Conservation (phyloP, 37 sponge, comb jelly and placozoan genomes). For the Spongilla lacustris region DNA sequence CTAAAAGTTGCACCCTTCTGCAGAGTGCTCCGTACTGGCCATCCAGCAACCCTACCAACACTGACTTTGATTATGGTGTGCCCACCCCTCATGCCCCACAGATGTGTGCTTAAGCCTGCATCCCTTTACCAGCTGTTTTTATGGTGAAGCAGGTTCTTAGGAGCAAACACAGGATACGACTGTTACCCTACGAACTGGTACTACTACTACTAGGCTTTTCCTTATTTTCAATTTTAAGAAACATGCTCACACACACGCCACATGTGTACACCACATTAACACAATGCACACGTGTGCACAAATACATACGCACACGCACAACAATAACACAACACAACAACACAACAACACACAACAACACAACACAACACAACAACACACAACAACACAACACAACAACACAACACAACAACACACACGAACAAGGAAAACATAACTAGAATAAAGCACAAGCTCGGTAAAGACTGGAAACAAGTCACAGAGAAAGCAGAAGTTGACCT, state of each 20-base stretch:
- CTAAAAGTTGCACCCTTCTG: not conserved
- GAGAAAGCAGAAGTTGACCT: slow-evolving; percentile 52
- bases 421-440: slow-evolving; percentile 45
- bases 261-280: no score
- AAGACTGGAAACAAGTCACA: slow-evolving; percentile 46
- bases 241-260: no score
- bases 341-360: no score
- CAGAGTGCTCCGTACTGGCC: slow-evolving; percentile 75
- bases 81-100: no score
- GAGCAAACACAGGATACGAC: slow-evolving; percentile 53
- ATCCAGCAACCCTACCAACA: slow-evolving; percentile 44
- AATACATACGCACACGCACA: not conserved
- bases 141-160: slow-evolving; percentile 64
- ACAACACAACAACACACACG: not conserved
- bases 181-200: slow-evolving; percentile 69
- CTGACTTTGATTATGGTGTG: slow-evolving; percentile 68
- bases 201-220: no score
- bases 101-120: no score
- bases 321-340: no score
- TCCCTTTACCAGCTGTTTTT: slow-evolving; percentile 50
- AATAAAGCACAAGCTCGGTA: slow-evolving; percentile 51
- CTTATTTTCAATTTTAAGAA: no score
- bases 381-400: no score
- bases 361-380: no score
- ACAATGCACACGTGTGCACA: not conserved